phyloP scores from a whole-genome alignment of 2,113 vertebrate species.

The Grammomys dolichurus region DNA sequence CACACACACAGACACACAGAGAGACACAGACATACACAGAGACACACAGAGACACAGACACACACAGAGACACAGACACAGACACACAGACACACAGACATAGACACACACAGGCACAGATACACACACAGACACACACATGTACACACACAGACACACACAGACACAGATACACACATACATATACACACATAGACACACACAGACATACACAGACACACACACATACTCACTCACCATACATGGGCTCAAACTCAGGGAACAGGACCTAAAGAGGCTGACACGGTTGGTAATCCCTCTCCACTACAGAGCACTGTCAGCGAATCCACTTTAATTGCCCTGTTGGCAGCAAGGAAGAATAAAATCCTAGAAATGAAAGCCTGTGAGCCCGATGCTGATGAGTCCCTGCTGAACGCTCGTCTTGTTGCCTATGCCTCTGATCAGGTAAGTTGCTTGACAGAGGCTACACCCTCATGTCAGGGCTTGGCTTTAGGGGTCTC shows the following conservation, averaged over 20 bases:
- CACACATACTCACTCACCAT: too few relatives aligned
- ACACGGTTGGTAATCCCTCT: constrained; percentile 28
- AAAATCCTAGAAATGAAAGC: constrained; percentile 92
- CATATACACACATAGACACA: not conserved
- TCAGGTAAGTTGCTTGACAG: constrained; percentile 88
- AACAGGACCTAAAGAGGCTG: not conserved
- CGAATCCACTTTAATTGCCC: constrained; percentile 94
- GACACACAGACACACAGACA: too few relatives aligned
- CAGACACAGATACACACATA: too few relatives aligned
- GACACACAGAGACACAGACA: not conserved
- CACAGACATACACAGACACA: not conserved
- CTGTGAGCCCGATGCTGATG: constrained; percentile 88
- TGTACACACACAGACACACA: not conserved
- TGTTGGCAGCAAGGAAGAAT: constrained; percentile 95
- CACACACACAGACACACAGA: too few relatives aligned
- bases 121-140: accelerated
- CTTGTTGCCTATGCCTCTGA: constrained; percentile 96
- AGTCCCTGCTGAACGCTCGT: constrained; percentile 92
- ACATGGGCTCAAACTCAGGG: not conserved
- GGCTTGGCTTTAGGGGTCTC: not conserved
- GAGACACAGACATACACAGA: too few relatives aligned
- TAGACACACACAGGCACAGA: not conserved
- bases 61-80: not conserved
- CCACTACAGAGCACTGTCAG: constrained; percentile 94
- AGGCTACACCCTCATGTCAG: not conserved